Evolutionary conservation across 2,888 invertebrate genomes (phyloP).

Genomic region (Tuta absoluta): DNA sequence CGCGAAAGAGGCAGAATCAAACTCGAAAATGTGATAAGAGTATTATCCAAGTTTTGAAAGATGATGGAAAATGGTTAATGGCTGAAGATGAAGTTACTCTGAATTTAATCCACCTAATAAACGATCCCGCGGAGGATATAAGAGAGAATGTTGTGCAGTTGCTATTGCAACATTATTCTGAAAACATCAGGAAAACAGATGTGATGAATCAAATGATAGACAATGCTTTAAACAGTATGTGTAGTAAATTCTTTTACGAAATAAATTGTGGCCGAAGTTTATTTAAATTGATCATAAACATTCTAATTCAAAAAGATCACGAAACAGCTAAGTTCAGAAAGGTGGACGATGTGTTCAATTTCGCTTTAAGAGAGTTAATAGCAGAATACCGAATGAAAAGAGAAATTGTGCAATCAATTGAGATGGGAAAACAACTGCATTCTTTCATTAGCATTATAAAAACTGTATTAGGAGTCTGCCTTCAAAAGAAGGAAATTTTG

Average conservation of each 20-base stretch:
- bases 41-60: constrained; percentile 63
- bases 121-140: constrained; percentile 83
- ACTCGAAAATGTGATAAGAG: constrained; percentile 49
- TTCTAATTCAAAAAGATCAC: constrained; percentile 49
- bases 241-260: constrained; percentile 83
- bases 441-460: constrained; percentile 65
- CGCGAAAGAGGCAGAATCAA: constrained; percentile 56
- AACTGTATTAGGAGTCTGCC: constrained; percentile 55
- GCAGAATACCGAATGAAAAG: constrained; percentile 52
- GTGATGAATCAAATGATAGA: constrained; percentile 57
- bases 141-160: constrained; percentile 77
- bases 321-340: constrained; percentile 46
- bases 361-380: constrained; percentile 56
- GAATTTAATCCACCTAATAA: constrained; percentile 76
- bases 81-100: constrained; percentile 59
- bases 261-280: constrained; percentile 82
- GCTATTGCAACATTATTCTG: constrained; percentile 72
- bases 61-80: constrained; percentile 65
- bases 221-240: constrained; percentile 70
- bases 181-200: constrained; percentile 49
- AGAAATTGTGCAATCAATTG: constrained; percentile 74
- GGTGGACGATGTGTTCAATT: constrained; percentile 59
- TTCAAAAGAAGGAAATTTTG: constrained; percentile 48
- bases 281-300: constrained; percentile 73
- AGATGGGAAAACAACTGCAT: constrained; percentile 77